Percentiles rank a stretch among this genome's conserved stretches.
phyloP scores from a whole-genome alignment of 2,113 vertebrate species.

The Thinocorus orbignyianus region DNA sequence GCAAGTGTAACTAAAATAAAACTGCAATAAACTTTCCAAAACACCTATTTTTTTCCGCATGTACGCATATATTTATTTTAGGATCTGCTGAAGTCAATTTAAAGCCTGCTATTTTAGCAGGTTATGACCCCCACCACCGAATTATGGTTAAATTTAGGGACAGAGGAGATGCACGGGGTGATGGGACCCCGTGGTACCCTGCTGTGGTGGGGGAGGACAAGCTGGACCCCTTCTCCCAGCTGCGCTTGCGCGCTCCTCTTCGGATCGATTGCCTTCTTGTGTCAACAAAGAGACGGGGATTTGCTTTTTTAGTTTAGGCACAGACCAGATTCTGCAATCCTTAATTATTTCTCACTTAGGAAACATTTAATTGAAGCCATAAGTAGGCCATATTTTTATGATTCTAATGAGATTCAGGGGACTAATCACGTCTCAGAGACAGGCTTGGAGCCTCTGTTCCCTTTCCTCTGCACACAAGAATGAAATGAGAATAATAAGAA shows the following conservation, averaged over 20 bases:
- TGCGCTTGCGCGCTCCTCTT: fast-evolving
- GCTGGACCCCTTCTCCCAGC: background rate
- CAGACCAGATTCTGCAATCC: background rate
- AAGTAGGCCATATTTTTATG: slow-evolving; percentile 6
- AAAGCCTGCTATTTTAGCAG: fast-evolving
- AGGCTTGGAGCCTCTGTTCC: background rate
- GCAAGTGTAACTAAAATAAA: too few species aligned
- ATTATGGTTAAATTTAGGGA: background rate
- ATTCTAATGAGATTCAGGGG: slow-evolving; percentile 8
- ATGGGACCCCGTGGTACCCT: fast-evolving
- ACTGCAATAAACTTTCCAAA: background rate
- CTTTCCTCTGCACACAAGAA: background rate
- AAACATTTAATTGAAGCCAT: background rate
- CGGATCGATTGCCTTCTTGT: fast-evolving
- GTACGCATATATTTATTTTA: too few species aligned
- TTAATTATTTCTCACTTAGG: slow-evolving; percentile 23
- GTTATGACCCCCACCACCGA: fast-evolving
- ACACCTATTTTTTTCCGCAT: background rate
- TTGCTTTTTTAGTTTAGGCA: background rate
- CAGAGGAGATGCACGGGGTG: background rate
- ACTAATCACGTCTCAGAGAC: background rate
- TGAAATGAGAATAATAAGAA: fast-evolving
- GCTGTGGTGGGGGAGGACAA: background rate
- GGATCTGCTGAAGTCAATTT: fast-evolving
- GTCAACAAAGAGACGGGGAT: background rate